phyloP scores from a whole-genome alignment of 2,113 vertebrate species.

The Rhinoderma darwinii region DNA sequence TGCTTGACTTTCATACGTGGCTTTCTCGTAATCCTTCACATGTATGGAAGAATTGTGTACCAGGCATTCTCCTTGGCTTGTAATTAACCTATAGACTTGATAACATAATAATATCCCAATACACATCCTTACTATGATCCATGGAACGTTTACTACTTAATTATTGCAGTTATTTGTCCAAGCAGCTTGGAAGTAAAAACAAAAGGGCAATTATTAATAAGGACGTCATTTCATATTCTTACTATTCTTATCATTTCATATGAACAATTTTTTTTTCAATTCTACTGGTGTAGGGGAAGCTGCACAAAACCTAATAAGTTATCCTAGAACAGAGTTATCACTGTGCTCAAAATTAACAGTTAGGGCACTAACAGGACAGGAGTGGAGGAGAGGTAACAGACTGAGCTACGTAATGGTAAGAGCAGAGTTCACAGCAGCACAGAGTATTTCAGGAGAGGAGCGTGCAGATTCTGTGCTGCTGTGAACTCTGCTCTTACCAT shows the following conservation, averaged over 20 bases:
- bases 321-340: neutral
- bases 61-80: neutral
- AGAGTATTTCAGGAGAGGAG: too few species aligned
- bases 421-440: too few species aligned
- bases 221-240: neutral
- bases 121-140: neutral
- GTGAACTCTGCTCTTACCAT: too few species aligned
- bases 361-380: too few species aligned
- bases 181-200: neutral
- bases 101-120: neutral
- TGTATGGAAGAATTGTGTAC: neutral
- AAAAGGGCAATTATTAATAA: constrained; percentile 31
- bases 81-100: constrained; percentile 1
- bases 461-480: too few species aligned
- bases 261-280: too few species aligned
- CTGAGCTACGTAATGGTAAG: too few species aligned
- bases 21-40: neutral
- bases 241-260: neutral
- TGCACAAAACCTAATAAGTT: neutral
- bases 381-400: too few species aligned
- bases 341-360: neutral
- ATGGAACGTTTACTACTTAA: neutral
- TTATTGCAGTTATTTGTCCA: constrained; percentile 25
- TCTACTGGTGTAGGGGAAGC: too few species aligned
- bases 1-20: neutral